Evolutionary conservation across 64 coral and sea anemone genomes (phyloP).

Genomic region (Trachythela sp.): DNA sequence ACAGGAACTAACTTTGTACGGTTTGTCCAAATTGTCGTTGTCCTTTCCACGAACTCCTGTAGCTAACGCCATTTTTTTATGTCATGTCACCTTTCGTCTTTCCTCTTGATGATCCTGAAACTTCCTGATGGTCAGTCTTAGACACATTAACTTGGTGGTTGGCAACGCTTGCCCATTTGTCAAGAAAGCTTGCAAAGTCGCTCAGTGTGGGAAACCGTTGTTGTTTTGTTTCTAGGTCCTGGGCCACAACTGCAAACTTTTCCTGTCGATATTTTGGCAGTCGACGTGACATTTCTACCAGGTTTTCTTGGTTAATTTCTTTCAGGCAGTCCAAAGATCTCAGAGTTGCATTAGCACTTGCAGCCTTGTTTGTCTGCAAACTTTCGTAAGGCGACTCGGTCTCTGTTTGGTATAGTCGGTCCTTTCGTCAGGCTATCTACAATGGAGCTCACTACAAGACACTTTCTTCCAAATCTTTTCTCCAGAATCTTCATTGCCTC

Average conservation of each 20-base stretch:
- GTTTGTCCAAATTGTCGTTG: not conserved
- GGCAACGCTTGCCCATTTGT: conserved; percentile 40
- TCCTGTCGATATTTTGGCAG: conserved; percentile 35
- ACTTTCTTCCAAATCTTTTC: conserved; percentile 41
- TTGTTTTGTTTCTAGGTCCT: conserved; percentile 37
- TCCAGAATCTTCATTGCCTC: conserved; percentile 36
- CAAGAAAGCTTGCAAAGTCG: conserved; percentile 43
- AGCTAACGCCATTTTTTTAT: too few species aligned
- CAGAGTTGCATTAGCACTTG: conserved; percentile 38
- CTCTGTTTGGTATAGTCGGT: conserved; percentile 29
- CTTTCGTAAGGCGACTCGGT: conserved; percentile 27
- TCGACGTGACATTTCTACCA: conserved; percentile 45
- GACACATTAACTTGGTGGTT: conserved; percentile 34
- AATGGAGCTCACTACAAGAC: conserved; percentile 42
- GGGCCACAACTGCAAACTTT: conserved; percentile 42
- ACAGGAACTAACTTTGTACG: not conserved
- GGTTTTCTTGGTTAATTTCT: conserved; percentile 43
- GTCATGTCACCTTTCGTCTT: too few species aligned
- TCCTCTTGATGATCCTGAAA: not conserved
- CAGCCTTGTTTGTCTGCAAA: conserved; percentile 41
- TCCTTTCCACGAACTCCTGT: too few species aligned
- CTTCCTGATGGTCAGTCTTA: not conserved
- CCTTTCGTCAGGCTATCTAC: conserved; percentile 42
- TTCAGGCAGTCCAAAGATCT: conserved; percentile 23
- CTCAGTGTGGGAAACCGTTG: conserved; percentile 45